Evolutionary conservation across 1,140 invertebrate genomes (phyloP).

Genomic region (Macrotrachela quadricornifera): DNA sequence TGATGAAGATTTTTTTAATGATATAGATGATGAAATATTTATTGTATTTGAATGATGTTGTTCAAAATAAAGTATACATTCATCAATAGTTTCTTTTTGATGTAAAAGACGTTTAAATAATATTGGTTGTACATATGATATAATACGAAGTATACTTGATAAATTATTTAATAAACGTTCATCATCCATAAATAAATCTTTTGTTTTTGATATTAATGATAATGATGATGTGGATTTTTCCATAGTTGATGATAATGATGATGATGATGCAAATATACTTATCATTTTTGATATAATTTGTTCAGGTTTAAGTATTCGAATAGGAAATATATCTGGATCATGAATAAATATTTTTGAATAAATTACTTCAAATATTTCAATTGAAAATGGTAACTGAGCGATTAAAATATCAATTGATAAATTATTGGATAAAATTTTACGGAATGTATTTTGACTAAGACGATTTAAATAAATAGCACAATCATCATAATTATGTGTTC

Average conservation of each 20-base stretch:
- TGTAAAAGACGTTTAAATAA: constrained; percentile 1
- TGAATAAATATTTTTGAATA: constrained; percentile 8
- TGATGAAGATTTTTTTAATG: not conserved
- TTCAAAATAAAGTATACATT: too few relatives aligned
- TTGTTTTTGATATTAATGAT: not conserved
- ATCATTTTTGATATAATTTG: constrained; percentile 7
- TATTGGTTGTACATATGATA: constrained; percentile 3
- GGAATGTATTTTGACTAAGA: not conserved
- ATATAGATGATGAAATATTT: too few relatives aligned
- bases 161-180: constrained; percentile 1
- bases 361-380: constrained; percentile 4
- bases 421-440: not conserved
- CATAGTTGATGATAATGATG: too few relatives aligned
- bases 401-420: too few relatives aligned
- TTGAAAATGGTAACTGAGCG: constrained; percentile 2
- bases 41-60: too few relatives aligned
- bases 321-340: constrained; percentile 6
- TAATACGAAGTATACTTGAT: constrained; percentile 4
- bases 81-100: not conserved
- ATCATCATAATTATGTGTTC: constrained; percentile 3
- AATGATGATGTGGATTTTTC: too few relatives aligned
- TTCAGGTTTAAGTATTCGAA: not conserved
- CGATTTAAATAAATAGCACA: constrained; percentile 7
- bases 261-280: not conserved
- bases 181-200: not conserved